These are phyloP conservation scores for Clupea harengus DNA, from an alignment of 2,113 vertebrate genomes.

Conservation along the genomic window DNA sequence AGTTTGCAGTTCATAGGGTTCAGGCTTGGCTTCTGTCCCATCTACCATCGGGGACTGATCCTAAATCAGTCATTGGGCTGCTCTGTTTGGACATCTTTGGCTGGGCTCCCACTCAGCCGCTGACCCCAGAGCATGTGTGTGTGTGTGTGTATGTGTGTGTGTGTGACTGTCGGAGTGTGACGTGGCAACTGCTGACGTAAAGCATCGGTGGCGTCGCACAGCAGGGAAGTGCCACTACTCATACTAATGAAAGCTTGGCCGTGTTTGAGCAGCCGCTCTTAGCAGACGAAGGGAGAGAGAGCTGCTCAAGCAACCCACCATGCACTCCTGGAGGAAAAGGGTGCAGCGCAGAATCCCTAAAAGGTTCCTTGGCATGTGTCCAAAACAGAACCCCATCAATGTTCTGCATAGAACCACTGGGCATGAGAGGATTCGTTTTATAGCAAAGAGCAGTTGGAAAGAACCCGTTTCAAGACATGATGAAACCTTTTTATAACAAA, in stretches of 20 bases:
- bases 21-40: background rate
- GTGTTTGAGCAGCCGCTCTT: background rate
- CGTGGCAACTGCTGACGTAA: background rate
- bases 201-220: background rate
- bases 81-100: background rate
- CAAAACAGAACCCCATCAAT: background rate
- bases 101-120: background rate
- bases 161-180: background rate
- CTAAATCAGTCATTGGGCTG: constrained; percentile 6
- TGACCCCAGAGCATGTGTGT: background rate
- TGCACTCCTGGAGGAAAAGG: background rate
- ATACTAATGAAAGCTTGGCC: background rate
- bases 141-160: too few relatives aligned
- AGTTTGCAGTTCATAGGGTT: background rate
- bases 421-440: background rate
- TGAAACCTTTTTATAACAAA: background rate
- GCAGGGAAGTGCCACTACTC: background rate
- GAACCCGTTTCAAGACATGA: background rate
- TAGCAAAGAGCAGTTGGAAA: background rate
- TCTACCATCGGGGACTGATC: background rate
- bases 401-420: background rate
- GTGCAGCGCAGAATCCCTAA: background rate
- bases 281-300: background rate
- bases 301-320: background rate
- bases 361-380: background rate